phyloP scores from a whole-genome alignment of 2,888 invertebrate species.

The Drosophila mettleri region DNA sequence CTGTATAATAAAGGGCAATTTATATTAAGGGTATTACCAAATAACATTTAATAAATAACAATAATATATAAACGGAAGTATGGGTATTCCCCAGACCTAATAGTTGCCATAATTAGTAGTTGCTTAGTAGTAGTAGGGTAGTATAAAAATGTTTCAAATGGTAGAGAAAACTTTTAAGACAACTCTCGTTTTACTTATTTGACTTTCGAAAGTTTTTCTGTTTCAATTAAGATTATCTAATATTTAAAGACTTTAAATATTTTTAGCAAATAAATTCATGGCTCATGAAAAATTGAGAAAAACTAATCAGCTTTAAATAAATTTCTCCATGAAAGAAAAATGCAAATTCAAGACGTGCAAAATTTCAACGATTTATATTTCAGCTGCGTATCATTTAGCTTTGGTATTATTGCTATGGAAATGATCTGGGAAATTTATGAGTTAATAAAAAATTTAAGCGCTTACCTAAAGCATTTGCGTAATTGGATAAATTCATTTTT shows the following conservation, averaged over 20 bases:
- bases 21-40: neutral
- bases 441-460: constrained; percentile 19
- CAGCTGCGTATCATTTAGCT: neutral
- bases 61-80: neutral
- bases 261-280: too few relatives aligned
- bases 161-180: too few relatives aligned
- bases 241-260: too few relatives aligned
- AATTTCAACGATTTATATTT: neutral
- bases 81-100: neutral
- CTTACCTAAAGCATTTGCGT: constrained; percentile 11
- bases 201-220: neutral
- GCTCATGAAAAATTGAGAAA: too few relatives aligned
- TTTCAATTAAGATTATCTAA: too few relatives aligned
- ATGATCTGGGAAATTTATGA: neutral
- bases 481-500: constrained; percentile 24
- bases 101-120: neutral
- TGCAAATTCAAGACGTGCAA: neutral
- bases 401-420: neutral
- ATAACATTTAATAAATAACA: neutral
- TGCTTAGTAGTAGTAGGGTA: too few relatives aligned
- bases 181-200: neutral
- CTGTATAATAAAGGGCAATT: neutral
- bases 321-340: neutral
- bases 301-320: neutral
- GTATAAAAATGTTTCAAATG: too few relatives aligned